These are phyloP conservation scores for Drosophila formosana DNA, from an alignment of 2,888 invertebrate species.

Conservation along the genomic window DNA sequence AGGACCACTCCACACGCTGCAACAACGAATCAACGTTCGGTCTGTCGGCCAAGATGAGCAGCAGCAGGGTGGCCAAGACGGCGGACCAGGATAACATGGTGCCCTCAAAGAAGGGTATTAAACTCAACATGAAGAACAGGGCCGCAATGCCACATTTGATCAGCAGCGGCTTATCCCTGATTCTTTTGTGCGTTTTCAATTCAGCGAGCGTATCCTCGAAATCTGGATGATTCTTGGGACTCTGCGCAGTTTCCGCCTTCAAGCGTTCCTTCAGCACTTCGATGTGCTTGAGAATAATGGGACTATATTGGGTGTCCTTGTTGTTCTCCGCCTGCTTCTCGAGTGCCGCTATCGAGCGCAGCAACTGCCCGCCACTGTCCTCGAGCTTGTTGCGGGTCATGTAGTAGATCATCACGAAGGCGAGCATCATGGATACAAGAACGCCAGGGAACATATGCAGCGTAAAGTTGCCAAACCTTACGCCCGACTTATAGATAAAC, in stretches of 20 bases:
- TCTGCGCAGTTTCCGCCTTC: neutral
- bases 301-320: neutral
- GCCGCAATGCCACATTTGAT: slow-evolving; percentile 8
- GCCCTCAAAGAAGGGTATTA: neutral
- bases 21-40: neutral
- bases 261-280: neutral
- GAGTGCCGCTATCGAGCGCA: neutral
- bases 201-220: neutral
- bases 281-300: neutral
- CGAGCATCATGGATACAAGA: neutral
- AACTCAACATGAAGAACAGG: neutral
- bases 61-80: neutral
- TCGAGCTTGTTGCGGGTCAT: slow-evolving; percentile 1
- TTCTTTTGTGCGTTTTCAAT: neutral
- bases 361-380: neutral
- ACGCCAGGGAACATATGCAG: slow-evolving; percentile 13
- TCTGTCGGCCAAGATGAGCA: slow-evolving; percentile 7
- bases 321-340: neutral
- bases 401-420: slow-evolving; percentile 11
- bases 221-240: too few species aligned
- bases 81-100: slow-evolving; percentile 5
- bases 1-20: slow-evolving; percentile 13
- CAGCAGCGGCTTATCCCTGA: slow-evolving; percentile 1
- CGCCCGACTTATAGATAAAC: neutral
- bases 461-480: neutral